Evolutionary conservation across 30 jellyfish, hydroid and myxozoan genomes (phyloP).

Genomic region (Hydractinia echinata): DNA sequence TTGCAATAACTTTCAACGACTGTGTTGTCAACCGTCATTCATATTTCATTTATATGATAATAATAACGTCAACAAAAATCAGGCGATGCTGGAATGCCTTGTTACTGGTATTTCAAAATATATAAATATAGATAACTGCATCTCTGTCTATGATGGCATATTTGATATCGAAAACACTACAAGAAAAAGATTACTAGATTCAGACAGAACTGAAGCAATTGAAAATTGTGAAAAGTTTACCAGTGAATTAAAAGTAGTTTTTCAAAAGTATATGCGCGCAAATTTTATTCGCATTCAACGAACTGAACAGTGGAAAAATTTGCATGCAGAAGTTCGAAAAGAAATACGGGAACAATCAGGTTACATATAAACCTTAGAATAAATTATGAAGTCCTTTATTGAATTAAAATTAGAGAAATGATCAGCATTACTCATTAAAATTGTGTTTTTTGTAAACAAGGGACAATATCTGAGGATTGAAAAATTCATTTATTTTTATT

Average conservation of each 20-base stretch:
- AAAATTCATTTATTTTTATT: no score
- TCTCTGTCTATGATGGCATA: background rate
- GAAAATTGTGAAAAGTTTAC: slow-evolving; percentile 3
- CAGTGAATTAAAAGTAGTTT: background rate
- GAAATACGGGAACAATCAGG: slow-evolving; percentile 11
- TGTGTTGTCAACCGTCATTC: background rate
- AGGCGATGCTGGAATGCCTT: background rate
- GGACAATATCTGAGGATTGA: no score
- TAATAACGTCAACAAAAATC: background rate
- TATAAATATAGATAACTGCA: slow-evolving; percentile 11
- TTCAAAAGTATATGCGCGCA: background rate
- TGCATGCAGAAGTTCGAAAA: background rate
- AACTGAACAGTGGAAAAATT: slow-evolving; percentile 12
- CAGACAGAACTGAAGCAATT: background rate
- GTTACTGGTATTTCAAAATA: background rate
- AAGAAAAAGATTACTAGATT: background rate
- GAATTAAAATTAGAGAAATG: no score
- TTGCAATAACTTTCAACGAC: background rate
- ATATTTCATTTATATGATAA: background rate
- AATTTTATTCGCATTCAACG: slow-evolving; percentile 4
- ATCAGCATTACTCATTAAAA: no score
- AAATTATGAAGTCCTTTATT: background rate
- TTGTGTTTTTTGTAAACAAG: no score
- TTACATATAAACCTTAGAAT: background rate
- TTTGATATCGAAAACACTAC: slow-evolving; percentile 1